phyloP scores from a whole-genome alignment of 2,888 invertebrate species.

The Ophraella communa region DNA sequence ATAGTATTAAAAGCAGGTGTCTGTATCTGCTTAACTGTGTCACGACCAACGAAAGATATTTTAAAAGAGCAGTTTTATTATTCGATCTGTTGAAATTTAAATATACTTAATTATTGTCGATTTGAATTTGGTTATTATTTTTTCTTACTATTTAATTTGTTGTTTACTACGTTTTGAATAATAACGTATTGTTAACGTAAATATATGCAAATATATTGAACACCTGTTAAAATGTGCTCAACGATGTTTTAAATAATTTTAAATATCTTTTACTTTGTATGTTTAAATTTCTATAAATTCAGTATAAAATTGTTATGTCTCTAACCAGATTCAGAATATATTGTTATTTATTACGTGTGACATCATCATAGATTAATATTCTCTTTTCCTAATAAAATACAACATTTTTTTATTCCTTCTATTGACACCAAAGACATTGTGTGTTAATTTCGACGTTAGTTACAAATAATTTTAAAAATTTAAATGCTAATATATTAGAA shows the following conservation, averaged over 20 bases:
- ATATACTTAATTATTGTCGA: too few species aligned
- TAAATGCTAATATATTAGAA: neutral
- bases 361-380: constrained; percentile 2
- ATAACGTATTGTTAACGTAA: neutral
- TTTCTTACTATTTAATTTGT: neutral
- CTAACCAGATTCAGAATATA: constrained; percentile 1
- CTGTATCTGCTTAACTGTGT: too few species aligned
- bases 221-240: neutral
- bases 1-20: too few species aligned
- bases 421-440: neutral
- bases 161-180: neutral
- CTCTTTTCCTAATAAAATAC: neutral
- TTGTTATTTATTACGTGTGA: constrained; percentile 5
- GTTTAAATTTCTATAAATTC: constrained; percentile 7
- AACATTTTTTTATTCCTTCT: too few species aligned
- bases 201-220: neutral
- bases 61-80: too few species aligned
- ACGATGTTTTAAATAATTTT: neutral
- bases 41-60: too few species aligned
- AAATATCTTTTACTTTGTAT: neutral
- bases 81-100: too few species aligned
- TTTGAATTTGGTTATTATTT: neutral
- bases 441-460: neutral
- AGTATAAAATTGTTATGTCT: neutral
- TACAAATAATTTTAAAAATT: neutral